phyloP scores from a whole-genome alignment of 2,888 invertebrate genomes.

The Synergus gifuensis region DNA sequence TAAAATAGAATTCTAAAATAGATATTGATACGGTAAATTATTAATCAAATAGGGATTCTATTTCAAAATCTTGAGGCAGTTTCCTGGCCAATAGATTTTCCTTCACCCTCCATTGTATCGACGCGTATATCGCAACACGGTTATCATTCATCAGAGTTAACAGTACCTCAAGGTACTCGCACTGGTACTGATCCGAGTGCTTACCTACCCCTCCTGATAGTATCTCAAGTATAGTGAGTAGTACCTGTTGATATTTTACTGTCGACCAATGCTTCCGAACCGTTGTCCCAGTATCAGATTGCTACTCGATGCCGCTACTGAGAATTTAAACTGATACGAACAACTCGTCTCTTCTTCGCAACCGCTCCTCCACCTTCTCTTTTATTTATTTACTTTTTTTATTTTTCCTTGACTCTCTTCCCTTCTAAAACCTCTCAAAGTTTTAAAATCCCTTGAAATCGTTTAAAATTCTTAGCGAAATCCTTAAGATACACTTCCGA shows the following conservation, averaged over 20 bases:
- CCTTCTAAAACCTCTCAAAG: no score
- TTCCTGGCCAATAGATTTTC: slow-evolving; percentile 58
- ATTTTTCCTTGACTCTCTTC: neutral
- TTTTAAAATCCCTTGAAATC: no score
- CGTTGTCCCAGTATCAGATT: slow-evolving; percentile 75
- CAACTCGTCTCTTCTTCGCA: slow-evolving; percentile 43
- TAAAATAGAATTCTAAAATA: no score
- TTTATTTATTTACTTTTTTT: slow-evolving; percentile 41
- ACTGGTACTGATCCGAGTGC: slow-evolving; percentile 55
- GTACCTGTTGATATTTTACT: slow-evolving; percentile 76
- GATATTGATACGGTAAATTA: slow-evolving; percentile 45
- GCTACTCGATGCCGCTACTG: slow-evolving; percentile 69
- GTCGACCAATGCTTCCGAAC: slow-evolving; percentile 76
- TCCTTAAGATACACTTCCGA: no score
- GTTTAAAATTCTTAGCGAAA: no score
- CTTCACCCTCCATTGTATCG: slow-evolving; percentile 69
- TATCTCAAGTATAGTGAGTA: slow-evolving; percentile 66
- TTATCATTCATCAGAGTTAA: slow-evolving; percentile 73
- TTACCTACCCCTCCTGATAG: slow-evolving; percentile 61
- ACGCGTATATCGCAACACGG: slow-evolving; percentile 70
- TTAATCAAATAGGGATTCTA: slow-evolving; percentile 53
- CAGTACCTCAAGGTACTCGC: slow-evolving; percentile 58
- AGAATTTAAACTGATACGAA: slow-evolving; percentile 66
- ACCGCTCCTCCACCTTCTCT: slow-evolving; percentile 17
- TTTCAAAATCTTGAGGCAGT: slow-evolving; percentile 48